These are phyloP conservation scores for Agonopterix arenella DNA, from an alignment of 2,888 invertebrate species.

Conservation along the genomic window DNA sequence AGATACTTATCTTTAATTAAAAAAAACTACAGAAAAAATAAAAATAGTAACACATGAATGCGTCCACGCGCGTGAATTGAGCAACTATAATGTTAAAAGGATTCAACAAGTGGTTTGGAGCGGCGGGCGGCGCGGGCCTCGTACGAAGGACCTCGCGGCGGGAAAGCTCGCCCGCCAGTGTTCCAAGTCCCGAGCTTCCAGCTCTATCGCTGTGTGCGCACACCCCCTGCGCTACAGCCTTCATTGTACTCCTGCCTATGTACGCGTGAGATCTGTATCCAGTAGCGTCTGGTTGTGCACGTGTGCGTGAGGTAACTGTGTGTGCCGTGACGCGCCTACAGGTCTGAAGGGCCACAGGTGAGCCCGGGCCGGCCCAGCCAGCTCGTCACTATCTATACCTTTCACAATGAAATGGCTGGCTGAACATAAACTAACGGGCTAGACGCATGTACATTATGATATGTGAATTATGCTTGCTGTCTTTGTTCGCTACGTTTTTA, in stretches of 20 bases:
- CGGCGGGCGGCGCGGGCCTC: constrained; percentile 50
- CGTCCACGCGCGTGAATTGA: constrained; percentile 41
- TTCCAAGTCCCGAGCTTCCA: constrained; percentile 27
- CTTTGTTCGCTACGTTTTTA: not conserved
- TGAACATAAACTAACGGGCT: constrained; percentile 48
- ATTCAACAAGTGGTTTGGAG: constrained; percentile 70
- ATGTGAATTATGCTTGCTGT: not conserved
- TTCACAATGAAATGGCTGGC: constrained; percentile 61
- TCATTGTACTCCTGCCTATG: constrained; percentile 16
- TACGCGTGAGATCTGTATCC: not conserved
- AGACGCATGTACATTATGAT: constrained; percentile 22
- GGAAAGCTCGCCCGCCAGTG: constrained; percentile 71
- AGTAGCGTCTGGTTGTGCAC: not conserved
- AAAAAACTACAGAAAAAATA: constrained; percentile 16
- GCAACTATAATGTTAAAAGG: constrained; percentile 40
- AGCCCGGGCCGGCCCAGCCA: constrained; percentile 63
- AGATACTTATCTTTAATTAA: constrained; percentile 29
- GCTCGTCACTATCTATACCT: constrained; percentile 26
- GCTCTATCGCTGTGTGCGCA: constrained; percentile 19
- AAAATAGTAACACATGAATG: not conserved
- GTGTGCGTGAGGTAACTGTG: not conserved
- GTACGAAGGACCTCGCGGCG: constrained; percentile 54
- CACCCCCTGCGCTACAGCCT: constrained; percentile 24
- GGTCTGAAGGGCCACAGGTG: constrained; percentile 40
- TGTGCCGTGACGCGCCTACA: constrained; percentile 44